Evolutionary conservation across 1,140 invertebrate genomes (phyloP).

Genomic region (Drosophila kohkoa): DNA sequence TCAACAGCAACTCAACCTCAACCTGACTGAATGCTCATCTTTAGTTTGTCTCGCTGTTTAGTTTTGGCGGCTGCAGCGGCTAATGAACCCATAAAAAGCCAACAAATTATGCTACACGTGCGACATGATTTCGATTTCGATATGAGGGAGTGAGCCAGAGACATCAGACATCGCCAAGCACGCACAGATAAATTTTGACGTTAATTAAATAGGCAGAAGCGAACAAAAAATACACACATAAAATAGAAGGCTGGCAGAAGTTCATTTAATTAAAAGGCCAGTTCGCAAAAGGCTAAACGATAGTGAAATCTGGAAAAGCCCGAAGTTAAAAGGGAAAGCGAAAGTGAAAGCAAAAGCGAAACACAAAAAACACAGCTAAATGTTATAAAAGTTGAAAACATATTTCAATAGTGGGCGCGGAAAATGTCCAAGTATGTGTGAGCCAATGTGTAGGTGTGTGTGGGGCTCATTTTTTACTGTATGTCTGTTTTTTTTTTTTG

Average conservation of each 20-base stretch:
- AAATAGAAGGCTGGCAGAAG: slow-evolving; percentile 36
- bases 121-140: slow-evolving; percentile 47
- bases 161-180: slow-evolving; percentile 15
- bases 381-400: slow-evolving; percentile 59
- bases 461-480: background rate
- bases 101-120: slow-evolving; percentile 73
- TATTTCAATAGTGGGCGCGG: slow-evolving; percentile 79
- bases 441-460: slow-evolving; percentile 14
- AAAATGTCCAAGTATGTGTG: slow-evolving; percentile 18
- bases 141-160: background rate
- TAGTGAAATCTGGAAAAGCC: slow-evolving; percentile 66
- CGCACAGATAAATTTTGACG: slow-evolving; percentile 74
- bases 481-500: slow-evolving; percentile 17
- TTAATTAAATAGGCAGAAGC: slow-evolving; percentile 68
- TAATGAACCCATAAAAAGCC: slow-evolving; percentile 77
- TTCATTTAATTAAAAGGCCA: slow-evolving; percentile 76
- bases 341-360: slow-evolving; percentile 26
- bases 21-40: background rate
- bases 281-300: slow-evolving; percentile 26
- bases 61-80: slow-evolving; percentile 50
- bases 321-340: slow-evolving; percentile 21
- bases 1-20: slow-evolving; percentile 36
- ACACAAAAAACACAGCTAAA: slow-evolving; percentile 45
- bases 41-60: background rate
- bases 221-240: background rate